Base-by-base conservation (phyloP, 2,888 invertebrate species). In the Drosophila pseudotakahashii region DNA sequence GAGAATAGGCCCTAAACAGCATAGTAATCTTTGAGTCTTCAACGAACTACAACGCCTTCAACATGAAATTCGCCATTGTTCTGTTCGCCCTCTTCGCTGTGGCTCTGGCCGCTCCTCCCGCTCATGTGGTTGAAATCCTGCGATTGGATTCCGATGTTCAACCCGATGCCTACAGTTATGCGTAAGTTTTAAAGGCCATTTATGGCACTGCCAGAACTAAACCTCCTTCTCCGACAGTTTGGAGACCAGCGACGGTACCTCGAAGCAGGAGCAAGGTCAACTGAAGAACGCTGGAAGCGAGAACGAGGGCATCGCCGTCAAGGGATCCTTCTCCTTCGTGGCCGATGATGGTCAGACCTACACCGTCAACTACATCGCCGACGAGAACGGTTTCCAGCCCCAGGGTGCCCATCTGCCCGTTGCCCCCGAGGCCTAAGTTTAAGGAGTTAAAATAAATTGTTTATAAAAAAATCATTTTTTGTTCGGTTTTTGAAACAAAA, bases 341-440 rank as follows among this genome's bases (percentile, higher is more conserved):
- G 94, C 89, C 10, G 92, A 92, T 47, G 94, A 94, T 76, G 94
- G 94, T 7, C 90, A 92, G 7, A 90, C 91, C 0, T 94, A 95
- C 89, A 91, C 92, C 1, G 93, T 95, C 55, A 94, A 10, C 58
- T 92, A 91, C 51, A 5, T 89, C 36, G 92, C 92, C 51, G 91
- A 92, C 76, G 89, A 89, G 81, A 91, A 91, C 59, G 92, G 92
- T 69, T 92, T 81, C 89, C 93, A 93, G 87, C 93, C 93, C 11
- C 77, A 90, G 82, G 93, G 93, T 14, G 92, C 90, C 13, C 93
- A 93, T 89, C 73, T 93, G 60, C 93, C 93, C 39, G 87, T 86
- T 57, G 89, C 89, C n/a, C 89, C 89, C 71, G 26, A 37, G 30
- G 74, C 47, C 42, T 60, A 78, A 80, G 19, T 34, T 30, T 32